phyloP scores from a whole-genome alignment of 1,140 invertebrate genomes.

The Ceratitis capitata region DNA sequence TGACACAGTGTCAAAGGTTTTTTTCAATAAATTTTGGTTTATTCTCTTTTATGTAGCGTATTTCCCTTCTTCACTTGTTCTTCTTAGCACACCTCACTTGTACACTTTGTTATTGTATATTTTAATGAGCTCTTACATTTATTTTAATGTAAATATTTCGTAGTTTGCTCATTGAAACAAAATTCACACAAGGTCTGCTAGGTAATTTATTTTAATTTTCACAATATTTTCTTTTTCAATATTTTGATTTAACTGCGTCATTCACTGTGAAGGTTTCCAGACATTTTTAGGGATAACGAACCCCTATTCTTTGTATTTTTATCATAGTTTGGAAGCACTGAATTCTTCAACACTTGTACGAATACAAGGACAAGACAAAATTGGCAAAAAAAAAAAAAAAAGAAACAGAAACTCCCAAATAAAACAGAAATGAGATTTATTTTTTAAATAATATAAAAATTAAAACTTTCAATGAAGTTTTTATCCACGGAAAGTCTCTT shows the following conservation, averaged over 20 bases:
- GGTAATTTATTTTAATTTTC: not conserved
- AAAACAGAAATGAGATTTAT: not conserved
- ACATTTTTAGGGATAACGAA: not conserved
- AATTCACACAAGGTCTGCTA: constrained; percentile 17
- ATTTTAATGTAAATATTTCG: not conserved
- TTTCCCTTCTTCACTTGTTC: not conserved
- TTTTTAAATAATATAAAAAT: constrained; percentile 40
- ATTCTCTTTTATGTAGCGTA: not conserved
- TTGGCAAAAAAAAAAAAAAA: not conserved
- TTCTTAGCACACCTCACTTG: not conserved
- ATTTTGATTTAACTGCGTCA: not conserved
- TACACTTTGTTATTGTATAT: not conserved
- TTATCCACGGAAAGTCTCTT: constrained; percentile 16
- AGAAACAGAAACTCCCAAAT: not conserved
- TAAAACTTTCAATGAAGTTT: too few relatives aligned
- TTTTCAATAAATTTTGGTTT: not conserved
- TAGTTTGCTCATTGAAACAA: not conserved
- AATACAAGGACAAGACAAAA: not conserved
- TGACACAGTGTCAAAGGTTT: constrained; percentile 29
- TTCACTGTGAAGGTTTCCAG: not conserved
- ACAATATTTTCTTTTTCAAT: not conserved
- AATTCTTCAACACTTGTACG: not conserved
- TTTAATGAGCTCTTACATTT: not conserved
- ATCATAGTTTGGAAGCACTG: not conserved
- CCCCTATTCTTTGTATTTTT: not conserved